These are phyloP conservation scores for Meteorus cinctellus DNA, from an alignment of 2,888 invertebrate species.

Conservation along the genomic window DNA sequence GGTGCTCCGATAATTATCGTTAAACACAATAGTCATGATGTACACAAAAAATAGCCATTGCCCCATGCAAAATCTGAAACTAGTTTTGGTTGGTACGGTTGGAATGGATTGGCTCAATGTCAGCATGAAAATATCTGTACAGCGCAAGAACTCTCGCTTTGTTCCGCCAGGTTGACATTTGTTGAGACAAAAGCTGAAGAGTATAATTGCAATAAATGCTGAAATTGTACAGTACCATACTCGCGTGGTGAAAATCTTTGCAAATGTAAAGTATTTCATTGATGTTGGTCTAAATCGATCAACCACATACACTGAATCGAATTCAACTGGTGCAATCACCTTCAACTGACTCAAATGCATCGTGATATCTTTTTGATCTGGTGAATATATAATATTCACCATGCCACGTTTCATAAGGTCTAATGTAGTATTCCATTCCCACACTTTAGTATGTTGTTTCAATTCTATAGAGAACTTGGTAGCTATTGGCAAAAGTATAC, in stretches of 20 bases:
- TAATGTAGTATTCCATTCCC: no score
- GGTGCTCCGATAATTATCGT: not conserved
- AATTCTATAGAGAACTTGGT: not conserved
- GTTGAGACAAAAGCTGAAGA: not conserved
- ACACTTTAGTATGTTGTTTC: not conserved
- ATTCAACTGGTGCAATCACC: not conserved
- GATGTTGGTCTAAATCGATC: not conserved
- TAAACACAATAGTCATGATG: not conserved
- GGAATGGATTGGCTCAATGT: not conserved
- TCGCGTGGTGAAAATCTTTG: not conserved
- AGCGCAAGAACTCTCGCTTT: not conserved
- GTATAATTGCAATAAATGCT: not conserved
- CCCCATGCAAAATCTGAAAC: not conserved
- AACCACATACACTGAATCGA: not conserved
- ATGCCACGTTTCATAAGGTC: no score
- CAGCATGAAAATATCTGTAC: not conserved
- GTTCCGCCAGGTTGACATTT: not conserved
- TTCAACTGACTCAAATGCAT: not conserved
- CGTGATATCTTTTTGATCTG: not conserved
- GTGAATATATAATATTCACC: not conserved
- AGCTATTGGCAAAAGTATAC: not conserved
- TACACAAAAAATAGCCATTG: not conserved
- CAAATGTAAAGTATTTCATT: not conserved
- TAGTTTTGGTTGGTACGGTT: not conserved
- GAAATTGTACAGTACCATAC: not conserved